Conservation (phyloP, 2,888 invertebrate species). For the Galeopsomyia nigrocyanea region DNA sequence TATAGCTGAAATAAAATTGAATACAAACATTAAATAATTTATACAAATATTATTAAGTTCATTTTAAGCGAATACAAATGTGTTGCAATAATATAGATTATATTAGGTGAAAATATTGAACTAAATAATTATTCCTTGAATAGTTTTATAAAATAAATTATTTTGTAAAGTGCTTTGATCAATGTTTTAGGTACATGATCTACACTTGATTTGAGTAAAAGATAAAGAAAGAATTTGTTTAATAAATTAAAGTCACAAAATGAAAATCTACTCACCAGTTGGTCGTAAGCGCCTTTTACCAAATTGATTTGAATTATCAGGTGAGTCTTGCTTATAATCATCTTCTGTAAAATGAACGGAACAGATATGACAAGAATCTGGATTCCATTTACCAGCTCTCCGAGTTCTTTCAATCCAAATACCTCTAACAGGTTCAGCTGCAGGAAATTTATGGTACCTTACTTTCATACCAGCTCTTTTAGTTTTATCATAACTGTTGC, state of each 20-base stretch:
- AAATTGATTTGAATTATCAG: constrained; percentile 3
- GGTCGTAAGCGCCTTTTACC: constrained; percentile 30
- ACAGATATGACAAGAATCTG: constrained; percentile 43
- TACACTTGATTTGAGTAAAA: no score
- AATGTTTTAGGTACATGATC: no score
- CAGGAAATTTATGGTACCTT: constrained; percentile 44
- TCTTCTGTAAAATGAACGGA: constrained; percentile 43
- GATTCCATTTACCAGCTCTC: constrained; percentile 45
- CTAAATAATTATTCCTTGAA: not conserved
- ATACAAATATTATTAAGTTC: no score
- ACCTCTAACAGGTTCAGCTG: constrained; percentile 28
- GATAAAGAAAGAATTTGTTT: not conserved
- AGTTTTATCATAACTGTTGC: constrained; percentile 42
- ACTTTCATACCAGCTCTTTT: constrained; percentile 40
- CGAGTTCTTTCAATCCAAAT: constrained; percentile 42
- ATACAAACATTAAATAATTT: constrained; percentile 2
- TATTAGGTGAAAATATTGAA: no score
- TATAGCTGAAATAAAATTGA: constrained; percentile 34
- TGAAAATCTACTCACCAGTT: constrained; percentile 30
- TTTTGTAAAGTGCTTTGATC: no score
- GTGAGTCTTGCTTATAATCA: constrained; percentile 36
- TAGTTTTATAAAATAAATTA: not conserved
- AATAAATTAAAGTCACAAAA: not conserved
- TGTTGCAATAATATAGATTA: no score
- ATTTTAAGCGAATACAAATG: not conserved